Evolutionary conservation across 2,797 vertebrate genomes (phyloP), one percentile per base, ranked within the genome.

Genomic region (Enteromius paludinosus): DNA sequence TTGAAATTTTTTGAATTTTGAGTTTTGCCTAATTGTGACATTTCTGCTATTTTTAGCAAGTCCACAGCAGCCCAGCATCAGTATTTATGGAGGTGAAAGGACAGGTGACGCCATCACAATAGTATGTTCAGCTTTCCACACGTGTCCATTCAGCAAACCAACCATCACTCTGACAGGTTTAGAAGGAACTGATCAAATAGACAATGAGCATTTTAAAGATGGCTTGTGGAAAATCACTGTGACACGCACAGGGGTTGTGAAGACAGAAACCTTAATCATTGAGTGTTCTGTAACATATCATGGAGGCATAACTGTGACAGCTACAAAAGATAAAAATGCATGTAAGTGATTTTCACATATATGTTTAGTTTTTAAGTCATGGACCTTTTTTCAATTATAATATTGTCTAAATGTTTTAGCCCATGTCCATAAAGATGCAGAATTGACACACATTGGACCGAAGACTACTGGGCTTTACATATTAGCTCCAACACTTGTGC

Each of bases 221-320:
- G 86, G 81, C 38, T 8, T 14, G 4, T 85, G 81, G 78, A 23
- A 82, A 84, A 62, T 33, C 45, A 82, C 30, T 35, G 47, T 85
- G n/a, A 84, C 17, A 59, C 54, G 78, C 25, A 28, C 18, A 41
- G 49, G 74, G 1, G 12, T 84, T 3, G 23, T 85, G 33, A 30
- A 52, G 23, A 3, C 45, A 81, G 84, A 75, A 45, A 49, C 0
- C 0, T 62, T 20, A 0, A 20, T 0, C 9, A 3, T 82, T 61
- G 1, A 33, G 0, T 87, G 86, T 68, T 28, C 6, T 3, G 84
- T 82, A 74, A 71, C 0, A 61, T 18, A 87, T 54, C 0, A 35
- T 10, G 84, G 82, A 23, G 82, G 25, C 0, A 38, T 38, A 23
- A 35, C 56, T 14, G 64, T 74, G 23, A 38, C 12, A 3, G 28